Evolutionary conservation across 2,113 vertebrate genomes (phyloP).

Genomic region (Recurvirostra avosetta): DNA sequence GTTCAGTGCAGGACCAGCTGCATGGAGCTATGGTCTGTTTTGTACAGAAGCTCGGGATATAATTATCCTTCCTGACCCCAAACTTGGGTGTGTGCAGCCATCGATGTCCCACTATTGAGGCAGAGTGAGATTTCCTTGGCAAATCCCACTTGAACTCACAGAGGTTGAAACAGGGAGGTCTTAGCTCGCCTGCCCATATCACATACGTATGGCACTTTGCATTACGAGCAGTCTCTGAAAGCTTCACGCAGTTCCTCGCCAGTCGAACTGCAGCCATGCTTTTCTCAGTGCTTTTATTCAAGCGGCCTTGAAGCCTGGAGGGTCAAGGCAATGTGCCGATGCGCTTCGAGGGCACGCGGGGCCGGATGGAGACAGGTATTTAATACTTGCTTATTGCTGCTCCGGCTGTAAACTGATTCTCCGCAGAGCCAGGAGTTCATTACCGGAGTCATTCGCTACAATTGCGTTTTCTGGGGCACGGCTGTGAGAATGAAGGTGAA

Average conservation of each 20-base stretch:
- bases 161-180: not conserved
- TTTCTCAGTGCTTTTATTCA: not conserved
- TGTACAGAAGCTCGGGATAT: rapidly evolving
- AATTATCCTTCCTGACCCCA: not conserved
- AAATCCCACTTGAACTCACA: not conserved
- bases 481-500: not conserved
- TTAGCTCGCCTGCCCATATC: not conserved
- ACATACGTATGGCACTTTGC: rapidly evolving
- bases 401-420: not conserved
- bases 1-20: not conserved
- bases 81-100: not conserved
- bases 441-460: not conserved
- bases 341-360: not conserved
- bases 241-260: rapidly evolving
- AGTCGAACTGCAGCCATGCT: not conserved
- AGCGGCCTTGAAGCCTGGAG: not conserved
- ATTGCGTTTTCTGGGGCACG: not conserved
- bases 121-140: not conserved
- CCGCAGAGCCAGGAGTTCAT: not conserved
- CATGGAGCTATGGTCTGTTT: rapidly evolving
- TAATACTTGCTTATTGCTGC: not conserved
- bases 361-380: not conserved
- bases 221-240: not conserved
- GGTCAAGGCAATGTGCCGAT: not conserved
- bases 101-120: rapidly evolving